These are phyloP conservation scores for Chrysaora quinquecirrha DNA, from an alignment of 30 jellyfish, hydroid and myxozoan species.

Conservation along the genomic window DNA sequence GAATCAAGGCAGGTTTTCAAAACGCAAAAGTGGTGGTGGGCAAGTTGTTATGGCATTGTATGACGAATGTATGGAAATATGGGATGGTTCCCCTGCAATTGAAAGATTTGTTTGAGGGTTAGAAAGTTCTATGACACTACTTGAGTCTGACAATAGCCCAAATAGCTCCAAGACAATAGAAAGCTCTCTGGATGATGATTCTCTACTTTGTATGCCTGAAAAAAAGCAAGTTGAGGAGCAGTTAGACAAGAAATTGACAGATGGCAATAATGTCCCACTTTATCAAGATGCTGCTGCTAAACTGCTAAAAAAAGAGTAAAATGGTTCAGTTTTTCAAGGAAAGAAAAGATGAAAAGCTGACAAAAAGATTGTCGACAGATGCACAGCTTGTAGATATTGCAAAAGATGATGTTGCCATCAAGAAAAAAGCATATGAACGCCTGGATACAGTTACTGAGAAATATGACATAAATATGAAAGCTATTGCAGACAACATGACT, in stretches of 20 bases:
- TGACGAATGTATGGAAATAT: neutral
- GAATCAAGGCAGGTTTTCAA: conserved; percentile 6
- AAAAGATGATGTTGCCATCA: neutral
- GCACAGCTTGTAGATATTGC: conserved; percentile 5
- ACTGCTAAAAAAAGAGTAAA: neutral
- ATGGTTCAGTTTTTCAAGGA: conserved; percentile 8
- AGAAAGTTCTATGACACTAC: neutral
- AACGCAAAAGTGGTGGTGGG: conserved; percentile 27
- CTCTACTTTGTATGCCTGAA: no score
- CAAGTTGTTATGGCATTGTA: conserved; percentile 8
- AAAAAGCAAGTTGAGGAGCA: neutral
- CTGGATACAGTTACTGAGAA: neutral
- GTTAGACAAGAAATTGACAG: neutral
- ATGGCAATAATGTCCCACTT: neutral
- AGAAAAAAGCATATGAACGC: neutral
- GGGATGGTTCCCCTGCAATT: conserved; percentile 45
- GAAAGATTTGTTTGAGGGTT: conserved; percentile 6
- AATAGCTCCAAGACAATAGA: neutral
- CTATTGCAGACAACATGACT: neutral
- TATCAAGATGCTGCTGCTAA: neutral
- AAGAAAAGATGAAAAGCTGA: conserved; percentile 13
- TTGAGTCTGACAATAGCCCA: neutral
- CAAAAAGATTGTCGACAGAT: conserved; percentile 6
- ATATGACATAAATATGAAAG: neutral
- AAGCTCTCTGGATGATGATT: neutral